phyloP scores from a whole-genome alignment of 2,113 vertebrate genomes.

The Atherinomorus stipes region DNA sequence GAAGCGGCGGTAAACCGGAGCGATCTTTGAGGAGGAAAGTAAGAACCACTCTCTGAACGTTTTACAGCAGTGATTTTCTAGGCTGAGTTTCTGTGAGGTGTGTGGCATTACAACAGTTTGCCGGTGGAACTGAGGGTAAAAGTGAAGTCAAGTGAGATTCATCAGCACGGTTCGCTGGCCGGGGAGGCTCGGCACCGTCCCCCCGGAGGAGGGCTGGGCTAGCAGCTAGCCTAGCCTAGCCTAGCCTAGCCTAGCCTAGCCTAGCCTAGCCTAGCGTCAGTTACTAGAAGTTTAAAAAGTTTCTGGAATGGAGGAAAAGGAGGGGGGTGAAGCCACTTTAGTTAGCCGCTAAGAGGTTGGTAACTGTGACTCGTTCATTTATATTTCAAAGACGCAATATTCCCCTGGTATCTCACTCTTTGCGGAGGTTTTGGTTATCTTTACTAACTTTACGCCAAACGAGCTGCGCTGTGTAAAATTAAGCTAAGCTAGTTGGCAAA shows the following conservation, averaged over 20 bases:
- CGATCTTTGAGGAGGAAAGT: constrained; percentile 16
- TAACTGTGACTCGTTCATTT: background rate
- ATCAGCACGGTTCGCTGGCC: constrained; percentile 44
- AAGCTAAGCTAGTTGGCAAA: constrained; percentile 61
- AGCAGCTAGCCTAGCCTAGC: constrained; percentile 62
- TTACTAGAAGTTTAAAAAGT: constrained; percentile 77
- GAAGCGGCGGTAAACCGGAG: constrained; percentile 30
- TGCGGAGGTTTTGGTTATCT: background rate
- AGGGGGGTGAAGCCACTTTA: background rate
- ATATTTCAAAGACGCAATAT: background rate
- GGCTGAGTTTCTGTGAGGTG: constrained; percentile 62
- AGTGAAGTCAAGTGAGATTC: constrained; percentile 35
- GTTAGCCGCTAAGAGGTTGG: background rate
- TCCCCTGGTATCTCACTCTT: rapidly evolving
- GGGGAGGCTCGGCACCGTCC: constrained; percentile 45
- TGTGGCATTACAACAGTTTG: constrained; percentile 9
- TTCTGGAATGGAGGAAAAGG: constrained; percentile 60
- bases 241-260: constrained; percentile 47
- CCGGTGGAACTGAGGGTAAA: background rate
- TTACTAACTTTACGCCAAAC: constrained; percentile 16
- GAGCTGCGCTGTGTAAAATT: constrained; percentile 16
- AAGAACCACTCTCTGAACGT: constrained; percentile 12
- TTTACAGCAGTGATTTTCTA: background rate
- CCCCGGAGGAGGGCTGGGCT: constrained; percentile 61
- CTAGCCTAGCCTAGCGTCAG: constrained; percentile 49